Evolutionary conservation across 1,140 invertebrate genomes (phyloP), one percentile per base, ranked within the genome.

Genomic region (Euura saliciscinereae): DNA sequence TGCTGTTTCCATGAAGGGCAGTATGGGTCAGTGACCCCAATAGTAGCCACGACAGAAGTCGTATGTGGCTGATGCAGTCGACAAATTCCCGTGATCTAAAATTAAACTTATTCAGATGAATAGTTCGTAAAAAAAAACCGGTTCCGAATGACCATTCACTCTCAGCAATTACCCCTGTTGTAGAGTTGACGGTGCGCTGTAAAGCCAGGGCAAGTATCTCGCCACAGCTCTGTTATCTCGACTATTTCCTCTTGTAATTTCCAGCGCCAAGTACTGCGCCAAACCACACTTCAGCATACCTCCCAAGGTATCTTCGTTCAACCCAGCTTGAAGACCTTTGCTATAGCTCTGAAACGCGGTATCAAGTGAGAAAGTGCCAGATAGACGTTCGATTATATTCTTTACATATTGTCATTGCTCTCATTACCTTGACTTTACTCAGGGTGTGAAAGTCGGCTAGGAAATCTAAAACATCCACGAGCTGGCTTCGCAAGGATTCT

Each of bases 371-470:
- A 71, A 28, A 43, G 45, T 45, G n/a, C 66, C 6, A 66, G 11
- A 51, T 51, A 51, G 28, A 51, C 6, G 66, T 5, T 66, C n/a
- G 71, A 44, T n/a, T 71, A 43, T 66, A 71, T 7, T 4, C 64
- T 51, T 68, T 68, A 28, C 2, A 68, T 44, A 44, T 28, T 28
- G 28, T 28, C 28, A 28, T 28, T 59, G 13, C 6, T 59, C 2
- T 59, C 10, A 59, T 79, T 87, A 97, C 96, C 92, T 99, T 99
- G 44, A 99, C 94, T 91, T 98, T 99, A 71, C 94, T 97, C 65
- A 99, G 90, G 0, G 98, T 97, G 82, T 99, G 97, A 78, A 99
- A 95, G 86, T 99, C 98, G 8, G 95, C 93, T 74, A 99, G 90
- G 83, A 99, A 98, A 69, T 99, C 98, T 11, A 99, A 89, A 70